These are phyloP conservation scores for Aspidiotus rigidus DNA, from an alignment of 2,888 invertebrate genomes.

Conservation along the genomic window DNA sequence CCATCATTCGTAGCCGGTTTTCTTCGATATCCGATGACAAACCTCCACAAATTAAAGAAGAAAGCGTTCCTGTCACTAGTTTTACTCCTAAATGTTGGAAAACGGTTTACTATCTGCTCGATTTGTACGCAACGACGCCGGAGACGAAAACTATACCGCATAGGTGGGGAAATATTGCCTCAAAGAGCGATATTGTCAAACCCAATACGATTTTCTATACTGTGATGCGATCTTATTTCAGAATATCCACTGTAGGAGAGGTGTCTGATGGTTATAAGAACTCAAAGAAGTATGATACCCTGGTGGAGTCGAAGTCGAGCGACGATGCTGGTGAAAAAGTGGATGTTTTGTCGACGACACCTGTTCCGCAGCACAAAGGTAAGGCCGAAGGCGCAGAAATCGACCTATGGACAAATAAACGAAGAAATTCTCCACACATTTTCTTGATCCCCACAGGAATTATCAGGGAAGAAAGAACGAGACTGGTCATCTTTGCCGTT, in stretches of 20 bases:
- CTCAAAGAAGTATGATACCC: conserved; percentile 50
- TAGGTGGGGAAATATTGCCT: conserved; percentile 44
- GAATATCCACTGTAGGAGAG: conserved; percentile 47
- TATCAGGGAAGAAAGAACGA: conserved; percentile 51
- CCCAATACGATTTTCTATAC: not conserved
- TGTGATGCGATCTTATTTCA: conserved; percentile 3
- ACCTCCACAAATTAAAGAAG: conserved; percentile 44
- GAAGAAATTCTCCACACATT: not conserved
- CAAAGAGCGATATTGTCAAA: not conserved
- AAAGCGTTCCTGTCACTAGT: conserved; percentile 35
- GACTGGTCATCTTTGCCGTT: conserved; percentile 76
- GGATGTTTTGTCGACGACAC: conserved; percentile 38
- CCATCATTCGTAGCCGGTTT: conserved; percentile 41
- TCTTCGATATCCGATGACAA: conserved; percentile 32
- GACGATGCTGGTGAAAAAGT: conserved; percentile 51
- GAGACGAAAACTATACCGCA: conserved; percentile 86
- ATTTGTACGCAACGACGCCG: conserved; percentile 87
- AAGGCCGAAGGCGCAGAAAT: not conserved
- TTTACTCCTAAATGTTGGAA: conserved; percentile 81
- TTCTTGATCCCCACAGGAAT: not conserved
- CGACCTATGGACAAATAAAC: not conserved
- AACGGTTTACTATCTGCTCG: conserved; percentile 82
- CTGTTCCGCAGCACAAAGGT: conserved; percentile 28
- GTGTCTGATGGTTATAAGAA: conserved; percentile 59
- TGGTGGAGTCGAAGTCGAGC: conserved; percentile 50